Evolutionary conservation across 2,113 vertebrate genomes (phyloP).

Genomic region (Sinocyclocheilus rhinocerous): DNA sequence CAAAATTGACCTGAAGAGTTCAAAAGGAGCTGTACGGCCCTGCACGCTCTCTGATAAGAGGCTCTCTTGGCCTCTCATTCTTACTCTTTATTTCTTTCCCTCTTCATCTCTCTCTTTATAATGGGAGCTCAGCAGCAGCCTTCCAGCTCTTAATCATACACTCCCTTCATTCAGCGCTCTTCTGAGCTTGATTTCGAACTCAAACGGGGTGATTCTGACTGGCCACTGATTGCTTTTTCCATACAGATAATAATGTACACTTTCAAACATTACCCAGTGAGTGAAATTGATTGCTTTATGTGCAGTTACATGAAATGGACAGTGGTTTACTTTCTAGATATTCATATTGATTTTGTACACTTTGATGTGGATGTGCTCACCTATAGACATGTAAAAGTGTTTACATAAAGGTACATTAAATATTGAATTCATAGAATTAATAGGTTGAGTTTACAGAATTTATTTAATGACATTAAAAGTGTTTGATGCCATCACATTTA

Average conservation of each 20-base stretch:
- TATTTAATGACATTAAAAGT: background rate
- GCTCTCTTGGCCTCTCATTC: background rate
- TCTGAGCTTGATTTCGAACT: slow-evolving; percentile 3
- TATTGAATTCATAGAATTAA: background rate
- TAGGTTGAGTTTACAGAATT: background rate
- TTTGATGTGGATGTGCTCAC: background rate
- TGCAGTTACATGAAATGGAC: background rate
- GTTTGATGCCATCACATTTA: background rate
- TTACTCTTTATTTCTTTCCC: slow-evolving; percentile 21
- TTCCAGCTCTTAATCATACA: slow-evolving; percentile 35
- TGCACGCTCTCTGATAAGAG: slow-evolving; percentile 41
- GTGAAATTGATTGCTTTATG: background rate
- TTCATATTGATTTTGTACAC: background rate
- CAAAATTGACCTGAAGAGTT: slow-evolving; percentile 44
- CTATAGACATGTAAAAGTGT: background rate
- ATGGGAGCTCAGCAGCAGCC: slow-evolving; percentile 11
- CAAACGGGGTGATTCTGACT: background rate
- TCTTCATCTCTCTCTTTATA: slow-evolving; percentile 28
- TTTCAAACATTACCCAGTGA: background rate
- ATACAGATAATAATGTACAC: slow-evolving; percentile 1
- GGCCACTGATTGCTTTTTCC: background rate
- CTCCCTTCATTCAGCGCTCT: background rate
- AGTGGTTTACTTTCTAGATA: background rate
- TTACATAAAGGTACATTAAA: background rate
- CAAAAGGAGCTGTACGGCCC: slow-evolving; percentile 30